Evolutionary conservation across 1,140 invertebrate genomes (phyloP).

Genomic region (Danaus plexippus): DNA sequence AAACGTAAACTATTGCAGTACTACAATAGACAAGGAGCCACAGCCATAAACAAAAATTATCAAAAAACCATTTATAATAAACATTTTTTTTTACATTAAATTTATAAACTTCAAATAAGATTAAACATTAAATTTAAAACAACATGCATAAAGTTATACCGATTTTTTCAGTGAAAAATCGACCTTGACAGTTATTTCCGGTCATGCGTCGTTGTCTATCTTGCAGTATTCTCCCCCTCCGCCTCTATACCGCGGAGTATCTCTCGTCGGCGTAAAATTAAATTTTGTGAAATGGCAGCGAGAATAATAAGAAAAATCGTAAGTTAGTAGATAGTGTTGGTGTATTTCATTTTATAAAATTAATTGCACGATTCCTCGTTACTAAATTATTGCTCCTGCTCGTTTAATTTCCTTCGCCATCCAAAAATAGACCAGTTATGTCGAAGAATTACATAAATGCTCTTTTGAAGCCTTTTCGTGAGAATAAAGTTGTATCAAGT

Average conservation of each 20-base stretch:
- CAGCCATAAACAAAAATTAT: too few relatives aligned
- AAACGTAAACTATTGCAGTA: too few relatives aligned
- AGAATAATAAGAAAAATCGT: slow-evolving; percentile 71
- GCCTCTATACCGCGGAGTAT: slow-evolving; percentile 51
- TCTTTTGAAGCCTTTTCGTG: slow-evolving; percentile 69
- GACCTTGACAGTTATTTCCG: slow-evolving; percentile 46
- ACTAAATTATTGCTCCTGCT: slow-evolving; percentile 23
- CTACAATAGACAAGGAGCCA: too few relatives aligned
- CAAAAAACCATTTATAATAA: too few relatives aligned
- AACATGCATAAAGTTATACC: too few relatives aligned
- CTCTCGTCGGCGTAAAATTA: slow-evolving; percentile 47
- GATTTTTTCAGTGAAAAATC: slow-evolving; percentile 8
- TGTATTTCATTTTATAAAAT: slow-evolving; percentile 28
- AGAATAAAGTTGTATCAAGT: slow-evolving; percentile 58
- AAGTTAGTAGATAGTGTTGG: slow-evolving; percentile 57
- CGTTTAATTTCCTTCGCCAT: slow-evolving; percentile 42
- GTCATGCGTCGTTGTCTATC: slow-evolving; percentile 65
- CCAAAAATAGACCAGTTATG: slow-evolving; percentile 71
- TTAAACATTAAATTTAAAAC: too few relatives aligned
- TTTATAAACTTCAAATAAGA: too few relatives aligned
- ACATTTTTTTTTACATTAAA: too few relatives aligned
- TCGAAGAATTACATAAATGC: slow-evolving; percentile 71
- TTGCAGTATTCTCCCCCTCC: slow-evolving; percentile 61
- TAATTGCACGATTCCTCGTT: slow-evolving; percentile 41
- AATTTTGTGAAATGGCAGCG: slow-evolving; percentile 68